These are phyloP conservation scores for Trematomus bernacchii DNA, from an alignment of 2,797 vertebrate genomes.

Conservation along the genomic window DNA sequence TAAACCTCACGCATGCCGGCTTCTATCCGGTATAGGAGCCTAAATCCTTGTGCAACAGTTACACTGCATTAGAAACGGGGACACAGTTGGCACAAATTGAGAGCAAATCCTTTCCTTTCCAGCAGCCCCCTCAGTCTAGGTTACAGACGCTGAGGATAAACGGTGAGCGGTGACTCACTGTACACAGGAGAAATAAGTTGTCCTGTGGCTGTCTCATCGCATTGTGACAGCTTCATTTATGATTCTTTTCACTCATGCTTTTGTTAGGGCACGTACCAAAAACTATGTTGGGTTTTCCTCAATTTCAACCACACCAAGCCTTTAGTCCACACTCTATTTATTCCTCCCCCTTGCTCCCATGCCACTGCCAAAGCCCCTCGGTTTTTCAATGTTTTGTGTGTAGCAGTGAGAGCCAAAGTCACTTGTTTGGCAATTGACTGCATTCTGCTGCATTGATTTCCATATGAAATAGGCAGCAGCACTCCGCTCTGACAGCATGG, in stretches of 20 bases:
- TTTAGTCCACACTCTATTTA: constrained; percentile 71
- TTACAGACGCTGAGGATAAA: constrained; percentile 56
- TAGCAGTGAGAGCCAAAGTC: constrained; percentile 85
- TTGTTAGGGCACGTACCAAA: constrained; percentile 35
- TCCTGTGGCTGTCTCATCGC: constrained; percentile 31
- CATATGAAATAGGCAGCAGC: constrained; percentile 88
- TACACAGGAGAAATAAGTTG: constrained; percentile 37
- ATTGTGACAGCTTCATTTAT: constrained; percentile 58
- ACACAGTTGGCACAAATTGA: constrained; percentile 73
- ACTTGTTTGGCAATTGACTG: constrained; percentile 90
- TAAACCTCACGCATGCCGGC: constrained; percentile 74
- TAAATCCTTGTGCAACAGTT: constrained; percentile 79
- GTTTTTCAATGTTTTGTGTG: constrained; percentile 78
- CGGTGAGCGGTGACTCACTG: constrained; percentile 39
- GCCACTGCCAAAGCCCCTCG: constrained; percentile 58
- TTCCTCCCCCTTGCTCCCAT: constrained; percentile 62
- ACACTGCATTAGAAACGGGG: constrained; percentile 70
- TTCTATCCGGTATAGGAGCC: constrained; percentile 68
- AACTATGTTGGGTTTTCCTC: constrained; percentile 47
- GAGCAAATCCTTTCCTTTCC: constrained; percentile 70
- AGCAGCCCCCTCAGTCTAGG: constrained; percentile 53
- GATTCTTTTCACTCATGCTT: constrained; percentile 40
- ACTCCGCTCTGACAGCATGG: constrained; percentile 82
- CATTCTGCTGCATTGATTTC: constrained; percentile 88
- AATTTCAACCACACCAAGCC: constrained; percentile 46